phyloP scores from a whole-genome alignment of 2,113 vertebrate species.

The Heterochromis multidens region DNA sequence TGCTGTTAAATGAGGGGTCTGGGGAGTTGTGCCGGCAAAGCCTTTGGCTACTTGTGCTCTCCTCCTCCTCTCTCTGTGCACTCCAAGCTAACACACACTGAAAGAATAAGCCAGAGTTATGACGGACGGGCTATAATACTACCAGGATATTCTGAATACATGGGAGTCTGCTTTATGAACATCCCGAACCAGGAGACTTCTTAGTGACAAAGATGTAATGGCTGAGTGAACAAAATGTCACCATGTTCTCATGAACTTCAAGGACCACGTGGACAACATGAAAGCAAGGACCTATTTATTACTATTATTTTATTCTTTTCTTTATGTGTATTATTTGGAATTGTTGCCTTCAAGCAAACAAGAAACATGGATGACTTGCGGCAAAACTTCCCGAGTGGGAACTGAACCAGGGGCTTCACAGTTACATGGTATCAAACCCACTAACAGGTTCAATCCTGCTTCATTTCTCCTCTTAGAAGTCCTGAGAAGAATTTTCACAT shows the following conservation, averaged over 20 bases:
- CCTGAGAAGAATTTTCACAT: background rate
- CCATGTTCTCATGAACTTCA: background rate
- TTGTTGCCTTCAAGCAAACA: background rate
- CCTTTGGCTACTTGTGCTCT: slow-evolving; percentile 39
- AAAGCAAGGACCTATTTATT: background rate
- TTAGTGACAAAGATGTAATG: background rate
- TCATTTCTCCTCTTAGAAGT: background rate
- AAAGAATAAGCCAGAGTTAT: background rate
- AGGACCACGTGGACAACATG: background rate
- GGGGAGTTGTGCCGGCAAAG: slow-evolving; percentile 54
- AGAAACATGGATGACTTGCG: background rate
- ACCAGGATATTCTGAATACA: slow-evolving; percentile 10
- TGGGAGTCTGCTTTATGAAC: background rate
- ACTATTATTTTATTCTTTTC: background rate
- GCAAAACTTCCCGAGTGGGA: background rate
- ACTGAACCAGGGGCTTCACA: background rate
- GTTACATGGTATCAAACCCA: background rate
- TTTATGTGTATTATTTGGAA: background rate
- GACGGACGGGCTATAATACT: background rate
- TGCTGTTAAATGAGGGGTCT: slow-evolving; percentile 68
- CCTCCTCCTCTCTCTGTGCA: slow-evolving; percentile 8
- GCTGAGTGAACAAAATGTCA: background rate
- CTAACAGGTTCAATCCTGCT: background rate
- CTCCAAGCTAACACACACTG: slow-evolving; percentile 21
- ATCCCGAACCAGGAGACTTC: background rate